These are phyloP conservation scores for Neopelma chrysocephalum DNA, from an alignment of 2,797 vertebrate species.

Conservation along the genomic window DNA sequence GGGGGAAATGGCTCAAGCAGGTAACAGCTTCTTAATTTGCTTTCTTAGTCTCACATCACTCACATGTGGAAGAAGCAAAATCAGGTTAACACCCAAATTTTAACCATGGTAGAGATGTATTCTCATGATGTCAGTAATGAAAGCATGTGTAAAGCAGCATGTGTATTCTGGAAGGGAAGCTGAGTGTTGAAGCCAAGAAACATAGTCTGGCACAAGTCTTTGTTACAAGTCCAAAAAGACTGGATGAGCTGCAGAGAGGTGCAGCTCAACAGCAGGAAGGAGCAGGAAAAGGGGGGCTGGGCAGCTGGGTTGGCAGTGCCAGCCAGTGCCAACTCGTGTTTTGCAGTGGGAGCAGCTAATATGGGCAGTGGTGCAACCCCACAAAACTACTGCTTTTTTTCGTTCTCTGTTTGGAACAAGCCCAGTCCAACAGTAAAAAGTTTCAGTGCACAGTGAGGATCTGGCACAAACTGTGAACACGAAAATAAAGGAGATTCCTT, in stretches of 20 bases:
- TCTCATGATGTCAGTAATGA: conserved; percentile 80
- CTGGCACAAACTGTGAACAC: neutral
- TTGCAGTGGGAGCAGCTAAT: conserved; percentile 36
- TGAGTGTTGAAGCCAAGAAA: conserved; percentile 76
- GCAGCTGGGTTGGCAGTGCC: neutral
- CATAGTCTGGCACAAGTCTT: conserved; percentile 77
- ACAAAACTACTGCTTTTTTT: neutral
- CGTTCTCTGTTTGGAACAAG: neutral
- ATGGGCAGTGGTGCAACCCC: neutral
- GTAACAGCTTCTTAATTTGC: conserved; percentile 75
- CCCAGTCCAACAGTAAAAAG: neutral
- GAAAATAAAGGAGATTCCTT: conserved; percentile 8
- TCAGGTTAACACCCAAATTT: conserved; percentile 73
- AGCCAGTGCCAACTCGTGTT: conserved; percentile 42
- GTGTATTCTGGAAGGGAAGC: conserved; percentile 76
- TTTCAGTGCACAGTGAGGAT: conserved; percentile 15
- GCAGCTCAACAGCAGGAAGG: conserved; percentile 45
- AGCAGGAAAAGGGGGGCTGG: neutral
- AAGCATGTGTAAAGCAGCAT: conserved; percentile 74
- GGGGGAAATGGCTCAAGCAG: conserved; percentile 68
- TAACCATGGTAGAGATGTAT: conserved; percentile 73
- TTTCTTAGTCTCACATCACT: conserved; percentile 68
- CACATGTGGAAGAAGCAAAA: conserved; percentile 67
- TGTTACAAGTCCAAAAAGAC: conserved; percentile 70
- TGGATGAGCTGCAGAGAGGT: conserved; percentile 70